Base-by-base conservation (phyloP, 2,113 vertebrate species). In the Lepidothrix coronata region DNA sequence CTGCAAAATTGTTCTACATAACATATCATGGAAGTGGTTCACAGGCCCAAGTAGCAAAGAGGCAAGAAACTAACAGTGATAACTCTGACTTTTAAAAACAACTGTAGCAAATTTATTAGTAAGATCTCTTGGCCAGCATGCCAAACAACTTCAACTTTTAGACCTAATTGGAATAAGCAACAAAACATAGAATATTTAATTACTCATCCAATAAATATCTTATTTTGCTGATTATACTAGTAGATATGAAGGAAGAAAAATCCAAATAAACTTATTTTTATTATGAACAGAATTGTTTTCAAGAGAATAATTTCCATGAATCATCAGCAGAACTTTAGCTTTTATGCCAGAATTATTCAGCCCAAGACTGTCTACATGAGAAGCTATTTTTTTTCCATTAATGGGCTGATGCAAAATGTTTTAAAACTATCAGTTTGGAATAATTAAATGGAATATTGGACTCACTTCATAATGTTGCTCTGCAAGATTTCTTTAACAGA, bases 381-480 rank as follows among this genome's bases (percentile, higher is more conserved):
- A 91, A 92, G 43, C 9, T 28, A 4, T 63, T 72, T 86, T 78
- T 78, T 96, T 85, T 6, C 27, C 48, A 71, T 84, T 86, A 77
- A 43, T 66, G 58, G 2, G 6, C 14, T 74, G 55, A 84, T 63
- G n/a, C 12, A 83, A 92, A 95, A 59, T 86, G 13, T 95, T 92
- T 91, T 63, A 44, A 74, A 91, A 43, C 52, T 81, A 59, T 48
- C 23, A 52, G 12, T 89, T 85, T 52, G 23, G 48, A 90, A 61
- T 80, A 96, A 92, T 91, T 68, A 88, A 90, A 93, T 63, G 31
- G 75, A 96, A 86, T 18, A 43, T 43, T 83, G 51, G 72, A 77
- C 11, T 88, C 14, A 76, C 41, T 92, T 88, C 43, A 55, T 87
- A 87, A 87, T 70, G 62, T 62, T 17, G 3, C 12, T 86, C 35